Evolutionary conservation across 2,797 vertebrate species (phyloP).

Genomic region (Sebastes kiyomatsui): DNA sequence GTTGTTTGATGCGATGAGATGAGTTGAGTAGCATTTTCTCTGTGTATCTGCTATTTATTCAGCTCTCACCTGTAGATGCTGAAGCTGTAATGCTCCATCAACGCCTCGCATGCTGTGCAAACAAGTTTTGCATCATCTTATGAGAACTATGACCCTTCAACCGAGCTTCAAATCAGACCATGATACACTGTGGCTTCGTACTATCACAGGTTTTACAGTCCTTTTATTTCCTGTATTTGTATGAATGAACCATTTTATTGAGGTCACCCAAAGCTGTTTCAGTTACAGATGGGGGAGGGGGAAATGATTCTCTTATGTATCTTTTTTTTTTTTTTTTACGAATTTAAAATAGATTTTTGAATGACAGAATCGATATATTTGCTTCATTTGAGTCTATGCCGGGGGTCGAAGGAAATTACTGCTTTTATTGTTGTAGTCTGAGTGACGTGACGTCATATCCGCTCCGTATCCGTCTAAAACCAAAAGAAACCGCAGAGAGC

Average conservation of each 20-base stretch:
- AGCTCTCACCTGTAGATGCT: background rate
- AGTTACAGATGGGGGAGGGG: background rate
- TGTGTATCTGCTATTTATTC: background rate
- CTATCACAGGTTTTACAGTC: background rate
- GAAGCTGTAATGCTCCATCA: background rate
- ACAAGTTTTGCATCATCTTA: background rate
- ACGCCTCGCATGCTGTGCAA: background rate
- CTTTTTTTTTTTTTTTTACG: too few relatives aligned
- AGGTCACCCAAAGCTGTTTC: slow-evolving; percentile 32
- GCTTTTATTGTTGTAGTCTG: too few relatives aligned
- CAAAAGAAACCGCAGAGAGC: too few relatives aligned
- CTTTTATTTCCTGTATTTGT: background rate
- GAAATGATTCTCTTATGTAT: too few relatives aligned
- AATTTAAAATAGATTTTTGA: too few relatives aligned
- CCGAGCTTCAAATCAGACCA: background rate
- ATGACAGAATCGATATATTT: too few relatives aligned
- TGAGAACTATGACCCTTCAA: background rate
- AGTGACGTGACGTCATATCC: too few relatives aligned
- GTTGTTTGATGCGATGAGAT: slow-evolving; percentile 11
- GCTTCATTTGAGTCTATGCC: too few relatives aligned
- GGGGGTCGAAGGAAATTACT: too few relatives aligned
- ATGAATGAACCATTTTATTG: slow-evolving; percentile 3
- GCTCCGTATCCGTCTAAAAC: too few relatives aligned
- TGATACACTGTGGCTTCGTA: background rate
- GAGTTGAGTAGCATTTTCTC: background rate